Base-by-base conservation (phyloP, 2,797 vertebrate species). In the Tiaroga cobitis region DNA sequence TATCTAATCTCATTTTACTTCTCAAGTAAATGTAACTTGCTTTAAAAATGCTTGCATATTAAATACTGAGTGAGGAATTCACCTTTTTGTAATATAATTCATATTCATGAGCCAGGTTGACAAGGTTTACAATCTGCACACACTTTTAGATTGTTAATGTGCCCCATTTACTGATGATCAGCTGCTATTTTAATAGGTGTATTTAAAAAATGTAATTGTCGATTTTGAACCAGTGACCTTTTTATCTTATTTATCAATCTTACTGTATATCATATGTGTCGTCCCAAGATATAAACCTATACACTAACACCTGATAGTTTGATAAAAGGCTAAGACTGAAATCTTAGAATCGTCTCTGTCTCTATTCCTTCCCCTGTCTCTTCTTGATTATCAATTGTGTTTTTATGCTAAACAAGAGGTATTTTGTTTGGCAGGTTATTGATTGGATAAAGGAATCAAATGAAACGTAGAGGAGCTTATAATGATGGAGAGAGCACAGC, bases 401-500 rank as follows among this genome's bases (percentile, higher is more conserved):
- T 65, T 76, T 80, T 61, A 65, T 75, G 68, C 79, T 83, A 86
- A 82, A 81, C 37, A 70, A 29, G 4, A 43, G 16, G 41, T 76
- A 43, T 69, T 41, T 83, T 32, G 63, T 43, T 80, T 6, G 70
- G 59, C 39, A 70, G 29, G 32, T 82, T 82, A 63, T 86, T 76
- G 83, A 89, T 83, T 87, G 59, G 49, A 21, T 49, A 68, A 81
- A 76, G 51, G 19, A 83, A 65, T 84, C 63, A 59, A 81, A 74
- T 85, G 65, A 80, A 87, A 89, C 68, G 54, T 67, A 73, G 80
- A 85, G 49, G 56, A 79, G 75, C 83, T 87, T 80, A 84, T 86
- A 85, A 85, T 85, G 74, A 80, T 65, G n/a, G 61, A 46, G 54
- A 13, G n/a, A 82, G 41, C n/a, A 29, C 46, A 51, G 32, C 77